These are phyloP conservation scores for Drosophila kikkawai DNA, from an alignment of 1,140 invertebrate species.

Conservation along the genomic window DNA sequence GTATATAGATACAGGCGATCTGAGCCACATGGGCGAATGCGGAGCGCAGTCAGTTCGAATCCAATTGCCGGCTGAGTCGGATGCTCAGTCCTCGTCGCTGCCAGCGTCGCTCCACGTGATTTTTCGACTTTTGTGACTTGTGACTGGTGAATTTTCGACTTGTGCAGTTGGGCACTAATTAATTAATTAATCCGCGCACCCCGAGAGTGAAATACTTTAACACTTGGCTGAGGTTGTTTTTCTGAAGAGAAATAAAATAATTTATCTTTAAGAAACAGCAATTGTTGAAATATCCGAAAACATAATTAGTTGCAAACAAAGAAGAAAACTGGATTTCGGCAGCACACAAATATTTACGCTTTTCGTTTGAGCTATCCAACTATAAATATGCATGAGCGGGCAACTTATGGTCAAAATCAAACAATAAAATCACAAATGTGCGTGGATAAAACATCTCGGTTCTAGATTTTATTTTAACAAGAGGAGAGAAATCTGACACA, in stretches of 20 bases:
- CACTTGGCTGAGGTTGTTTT: slow-evolving; percentile 11
- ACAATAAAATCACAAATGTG: slow-evolving; percentile 47
- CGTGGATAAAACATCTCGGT: slow-evolving; percentile 17
- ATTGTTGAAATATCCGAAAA: slow-evolving; percentile 36
- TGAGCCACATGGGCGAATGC: slow-evolving; percentile 39
- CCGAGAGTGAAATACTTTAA: slow-evolving; percentile 24
- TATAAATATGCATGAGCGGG: slow-evolving; percentile 50
- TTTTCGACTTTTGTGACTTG: slow-evolving; percentile 39
- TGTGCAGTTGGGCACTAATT: slow-evolving; percentile 31
- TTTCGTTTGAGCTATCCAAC: slow-evolving; percentile 11
- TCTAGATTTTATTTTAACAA: neutral
- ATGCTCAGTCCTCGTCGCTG: slow-evolving; percentile 48
- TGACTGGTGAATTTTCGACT: slow-evolving; percentile 9
- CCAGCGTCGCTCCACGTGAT: slow-evolving; percentile 56
- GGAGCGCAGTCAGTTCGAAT: slow-evolving; percentile 59
- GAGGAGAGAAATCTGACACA: neutral
- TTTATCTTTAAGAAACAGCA: slow-evolving; percentile 24
- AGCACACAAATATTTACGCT: slow-evolving; percentile 21
- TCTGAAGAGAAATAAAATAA: slow-evolving; percentile 15
- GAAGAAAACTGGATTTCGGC: slow-evolving; percentile 48
- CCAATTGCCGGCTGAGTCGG: slow-evolving; percentile 70
- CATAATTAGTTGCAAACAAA: slow-evolving; percentile 47
- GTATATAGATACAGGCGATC: slow-evolving; percentile 19
- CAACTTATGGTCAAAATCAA: slow-evolving; percentile 42
- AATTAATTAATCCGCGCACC: slow-evolving; percentile 22